Evolutionary conservation across 2,113 vertebrate genomes (phyloP).

Genomic region (Anseranas semipalmata): DNA sequence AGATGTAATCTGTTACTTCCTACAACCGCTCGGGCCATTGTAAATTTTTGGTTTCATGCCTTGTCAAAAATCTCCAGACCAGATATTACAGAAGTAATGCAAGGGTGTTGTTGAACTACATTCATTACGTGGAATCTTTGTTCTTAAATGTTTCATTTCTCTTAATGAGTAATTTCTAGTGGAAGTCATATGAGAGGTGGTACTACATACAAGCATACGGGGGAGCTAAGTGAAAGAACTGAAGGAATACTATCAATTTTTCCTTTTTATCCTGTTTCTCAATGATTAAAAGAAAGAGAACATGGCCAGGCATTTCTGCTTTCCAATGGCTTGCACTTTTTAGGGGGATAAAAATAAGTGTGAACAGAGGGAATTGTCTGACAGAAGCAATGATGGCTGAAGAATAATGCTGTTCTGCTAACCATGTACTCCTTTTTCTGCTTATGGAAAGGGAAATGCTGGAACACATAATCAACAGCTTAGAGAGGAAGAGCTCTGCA

Average conservation of each 20-base stretch:
- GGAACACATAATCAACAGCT: fast-evolving
- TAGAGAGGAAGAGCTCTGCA: neutral
- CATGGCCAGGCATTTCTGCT: neutral
- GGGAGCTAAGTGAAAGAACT: neutral
- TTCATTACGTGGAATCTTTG: neutral
- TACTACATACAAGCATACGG: neutral
- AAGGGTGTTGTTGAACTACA: neutral
- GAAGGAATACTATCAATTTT: neutral
- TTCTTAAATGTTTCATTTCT: neutral
- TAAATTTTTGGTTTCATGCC: neutral
- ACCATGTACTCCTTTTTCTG: neutral
- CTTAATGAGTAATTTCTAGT: neutral
- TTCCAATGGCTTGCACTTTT: neutral
- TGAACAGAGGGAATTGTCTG: neutral
- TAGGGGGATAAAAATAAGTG: no score
- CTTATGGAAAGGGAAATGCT: neutral
- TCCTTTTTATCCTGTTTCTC: neutral
- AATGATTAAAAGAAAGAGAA: neutral
- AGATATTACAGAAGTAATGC: neutral
- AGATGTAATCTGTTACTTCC: neutral
- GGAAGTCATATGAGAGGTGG: fast-evolving
- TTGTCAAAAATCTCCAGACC: neutral
- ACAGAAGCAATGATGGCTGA: neutral
- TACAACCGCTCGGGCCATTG: neutral
- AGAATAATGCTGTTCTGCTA: neutral